phyloP scores from a whole-genome alignment of 2,888 invertebrate genomes.

The Chymomyza procnemis region DNA sequence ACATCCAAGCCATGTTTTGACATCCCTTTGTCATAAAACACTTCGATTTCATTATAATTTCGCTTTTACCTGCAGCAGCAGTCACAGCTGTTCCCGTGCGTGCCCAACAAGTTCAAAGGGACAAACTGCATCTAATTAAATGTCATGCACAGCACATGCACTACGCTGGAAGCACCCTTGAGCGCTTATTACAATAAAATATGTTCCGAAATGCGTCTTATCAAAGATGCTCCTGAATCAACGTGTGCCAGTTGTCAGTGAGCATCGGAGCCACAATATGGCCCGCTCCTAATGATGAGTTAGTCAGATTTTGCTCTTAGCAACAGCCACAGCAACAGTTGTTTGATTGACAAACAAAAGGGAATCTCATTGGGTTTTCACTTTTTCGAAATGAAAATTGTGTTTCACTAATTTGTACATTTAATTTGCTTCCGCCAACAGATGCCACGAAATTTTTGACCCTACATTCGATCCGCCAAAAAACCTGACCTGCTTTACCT shows the following conservation, averaged over 20 bases:
- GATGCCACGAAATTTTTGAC: constrained; percentile 37
- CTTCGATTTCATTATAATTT: background rate
- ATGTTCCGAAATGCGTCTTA: background rate
- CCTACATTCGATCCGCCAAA: background rate
- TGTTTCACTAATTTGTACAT: constrained; percentile 56
- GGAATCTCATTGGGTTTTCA: constrained; percentile 48
- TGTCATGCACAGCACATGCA: background rate
- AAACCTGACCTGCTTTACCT: background rate
- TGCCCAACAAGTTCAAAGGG: background rate
- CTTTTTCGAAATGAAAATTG: constrained; percentile 68
- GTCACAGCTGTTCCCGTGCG: background rate
- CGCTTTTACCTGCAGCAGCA: background rate
- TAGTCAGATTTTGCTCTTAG: constrained; percentile 58
- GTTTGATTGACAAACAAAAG: constrained; percentile 41
- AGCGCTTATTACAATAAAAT: background rate
- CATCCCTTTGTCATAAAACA: background rate
- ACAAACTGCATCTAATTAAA: background rate
- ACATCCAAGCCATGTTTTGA: background rate
- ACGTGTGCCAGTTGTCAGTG: constrained; percentile 68
- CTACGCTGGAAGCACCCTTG: background rate
- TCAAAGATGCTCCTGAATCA: background rate
- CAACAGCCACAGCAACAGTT: constrained; percentile 40
- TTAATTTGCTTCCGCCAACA: constrained; percentile 61
- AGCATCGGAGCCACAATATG: constrained; percentile 33
- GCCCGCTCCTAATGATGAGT: constrained; percentile 56